phyloP scores from a whole-genome alignment of 2,888 invertebrate species.

The Eueremaeus valkanovi region DNA sequence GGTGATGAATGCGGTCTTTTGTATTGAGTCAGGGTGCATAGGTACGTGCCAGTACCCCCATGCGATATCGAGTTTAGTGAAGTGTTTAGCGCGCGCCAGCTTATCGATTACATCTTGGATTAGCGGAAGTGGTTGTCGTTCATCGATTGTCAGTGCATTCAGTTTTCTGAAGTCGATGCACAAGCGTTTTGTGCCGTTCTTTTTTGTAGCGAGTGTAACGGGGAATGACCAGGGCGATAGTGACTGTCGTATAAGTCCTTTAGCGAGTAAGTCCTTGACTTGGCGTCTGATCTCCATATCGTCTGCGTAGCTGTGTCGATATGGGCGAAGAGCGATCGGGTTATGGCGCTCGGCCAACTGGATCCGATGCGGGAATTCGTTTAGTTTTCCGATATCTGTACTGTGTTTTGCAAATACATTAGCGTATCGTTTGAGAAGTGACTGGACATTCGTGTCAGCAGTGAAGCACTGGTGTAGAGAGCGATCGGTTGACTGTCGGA shows the following conservation, averaged over 20 bases:
- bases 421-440: background rate
- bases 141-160: background rate
- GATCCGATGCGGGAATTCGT: background rate
- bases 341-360: background rate
- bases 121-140: background rate
- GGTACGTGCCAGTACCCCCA: background rate
- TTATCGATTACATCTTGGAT: background rate
- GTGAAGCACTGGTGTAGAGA: background rate
- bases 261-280: background rate
- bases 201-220: background rate
- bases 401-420: background rate
- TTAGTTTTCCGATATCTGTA: background rate
- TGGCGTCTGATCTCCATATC: slow-evolving; percentile 19
- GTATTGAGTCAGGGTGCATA: background rate
- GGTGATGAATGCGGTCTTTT: background rate
- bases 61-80: background rate
- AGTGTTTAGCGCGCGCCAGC: background rate
- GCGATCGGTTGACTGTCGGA: no score
- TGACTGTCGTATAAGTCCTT: background rate
- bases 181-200: slow-evolving; percentile 1
- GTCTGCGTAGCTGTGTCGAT: slow-evolving; percentile 8
- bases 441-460: background rate
- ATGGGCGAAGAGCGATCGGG: slow-evolving; percentile 30
- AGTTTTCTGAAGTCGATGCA: slow-evolving; percentile 24
- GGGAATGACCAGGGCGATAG: background rate